Evolutionary conservation across 1,140 invertebrate genomes (phyloP).

Genomic region (Venturia canescens): DNA sequence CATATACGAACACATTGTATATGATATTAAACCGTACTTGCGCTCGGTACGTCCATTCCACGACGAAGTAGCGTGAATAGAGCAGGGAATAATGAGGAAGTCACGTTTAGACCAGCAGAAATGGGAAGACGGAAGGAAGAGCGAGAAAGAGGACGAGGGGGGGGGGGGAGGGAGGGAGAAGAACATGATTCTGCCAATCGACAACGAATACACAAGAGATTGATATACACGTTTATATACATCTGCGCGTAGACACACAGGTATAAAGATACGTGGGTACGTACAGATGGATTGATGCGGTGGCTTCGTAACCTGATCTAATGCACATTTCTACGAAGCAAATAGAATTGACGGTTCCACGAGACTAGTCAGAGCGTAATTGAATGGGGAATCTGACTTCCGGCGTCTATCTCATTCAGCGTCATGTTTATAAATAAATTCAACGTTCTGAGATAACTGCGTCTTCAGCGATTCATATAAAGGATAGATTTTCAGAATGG

Average conservation of each 20-base stretch:
- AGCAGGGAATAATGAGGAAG: constrained; percentile 39
- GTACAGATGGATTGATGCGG: neutral
- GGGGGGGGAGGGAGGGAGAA: neutral
- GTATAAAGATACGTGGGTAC: neutral
- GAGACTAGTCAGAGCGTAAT: constrained; percentile 13
- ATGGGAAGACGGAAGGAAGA: neutral
- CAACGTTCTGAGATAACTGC: neutral
- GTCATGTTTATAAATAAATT: constrained; percentile 7
- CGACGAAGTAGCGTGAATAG: neutral
- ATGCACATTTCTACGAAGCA: neutral
- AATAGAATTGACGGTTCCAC: constrained; percentile 8
- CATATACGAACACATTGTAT: constrained; percentile 14
- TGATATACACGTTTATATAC: neutral
- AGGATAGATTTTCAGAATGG: no score
- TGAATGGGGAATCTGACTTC: constrained; percentile 14
- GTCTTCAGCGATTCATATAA: no score
- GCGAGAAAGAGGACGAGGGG: neutral
- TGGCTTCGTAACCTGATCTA: neutral
- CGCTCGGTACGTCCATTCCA: neutral
- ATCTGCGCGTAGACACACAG: neutral
- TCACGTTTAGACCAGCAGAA: constrained; percentile 1
- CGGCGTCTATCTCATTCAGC: neutral
- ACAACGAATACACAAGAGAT: neutral
- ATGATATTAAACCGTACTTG: neutral
- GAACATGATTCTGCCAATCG: constrained; percentile 2